Evolutionary conservation across 2,797 vertebrate species (phyloP).

Genomic region (Acanthis flammea): DNA sequence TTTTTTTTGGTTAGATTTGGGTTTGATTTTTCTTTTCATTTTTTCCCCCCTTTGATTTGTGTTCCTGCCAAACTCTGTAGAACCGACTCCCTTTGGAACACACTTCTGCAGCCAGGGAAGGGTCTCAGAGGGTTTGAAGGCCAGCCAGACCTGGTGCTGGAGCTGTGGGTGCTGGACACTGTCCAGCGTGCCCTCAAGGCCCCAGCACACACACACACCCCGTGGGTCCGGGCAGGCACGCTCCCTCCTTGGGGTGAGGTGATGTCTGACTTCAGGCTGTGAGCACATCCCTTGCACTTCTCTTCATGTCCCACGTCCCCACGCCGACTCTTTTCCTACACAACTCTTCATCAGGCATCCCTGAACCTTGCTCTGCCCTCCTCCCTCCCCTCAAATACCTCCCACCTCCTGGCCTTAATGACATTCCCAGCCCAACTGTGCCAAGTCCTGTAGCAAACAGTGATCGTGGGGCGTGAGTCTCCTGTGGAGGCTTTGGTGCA

Average conservation of each 20-base stretch:
- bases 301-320: background rate
- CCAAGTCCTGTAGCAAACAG: background rate
- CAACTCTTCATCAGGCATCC: background rate
- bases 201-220: background rate
- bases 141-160: background rate
- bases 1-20: background rate
- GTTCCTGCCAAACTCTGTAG: background rate
- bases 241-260: background rate
- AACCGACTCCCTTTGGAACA: background rate
- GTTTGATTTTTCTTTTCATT: rapidly evolving
- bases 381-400: background rate
- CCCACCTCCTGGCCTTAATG: slow-evolving; percentile 1
- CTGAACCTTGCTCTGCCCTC: background rate
- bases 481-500: background rate
- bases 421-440: background rate
- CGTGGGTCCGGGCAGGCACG: rapidly evolving
- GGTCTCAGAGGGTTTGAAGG: background rate
- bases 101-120: background rate
- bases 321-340: background rate
- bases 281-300: background rate
- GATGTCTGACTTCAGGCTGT: background rate
- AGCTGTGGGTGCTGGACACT: background rate
- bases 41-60: background rate
- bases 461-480: background rate
- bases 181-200: background rate